These are phyloP conservation scores for Dinoponera quadriceps DNA, from an alignment of 1,140 invertebrate genomes.

Conservation along the genomic window DNA sequence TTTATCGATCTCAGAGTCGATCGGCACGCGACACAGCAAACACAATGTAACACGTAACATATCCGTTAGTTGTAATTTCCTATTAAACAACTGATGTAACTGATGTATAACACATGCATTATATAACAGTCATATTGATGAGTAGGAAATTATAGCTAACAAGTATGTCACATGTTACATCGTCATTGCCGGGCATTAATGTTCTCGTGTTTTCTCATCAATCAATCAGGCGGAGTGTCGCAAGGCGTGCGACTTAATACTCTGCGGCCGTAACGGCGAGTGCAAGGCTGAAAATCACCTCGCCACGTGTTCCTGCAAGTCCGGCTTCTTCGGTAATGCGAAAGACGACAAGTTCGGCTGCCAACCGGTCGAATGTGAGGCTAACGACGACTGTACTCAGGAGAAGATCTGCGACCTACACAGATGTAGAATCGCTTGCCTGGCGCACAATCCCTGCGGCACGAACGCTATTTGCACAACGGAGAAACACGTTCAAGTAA, in stretches of 20 bases:
- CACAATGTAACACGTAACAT: too few species aligned
- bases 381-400: slow-evolving; percentile 90
- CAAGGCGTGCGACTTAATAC: slow-evolving; percentile 89
- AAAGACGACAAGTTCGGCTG: slow-evolving; percentile 90
- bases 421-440: slow-evolving; percentile 94
- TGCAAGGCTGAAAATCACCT: slow-evolving; percentile 90
- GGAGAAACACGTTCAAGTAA: slow-evolving; percentile 89
- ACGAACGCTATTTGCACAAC: slow-evolving; percentile 93
- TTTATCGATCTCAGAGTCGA: not conserved
- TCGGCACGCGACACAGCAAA: not conserved
- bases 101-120: too few species aligned
- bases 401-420: slow-evolving; percentile 93
- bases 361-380: slow-evolving; percentile 91
- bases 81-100: too few species aligned
- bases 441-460: slow-evolving; percentile 92
- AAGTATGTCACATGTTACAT: too few species aligned
- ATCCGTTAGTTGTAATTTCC: too few species aligned
- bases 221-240: slow-evolving; percentile 88
- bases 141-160: too few species aligned
- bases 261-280: slow-evolving; percentile 93
- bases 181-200: too few species aligned
- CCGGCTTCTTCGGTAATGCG: slow-evolving; percentile 92
- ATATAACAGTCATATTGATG: too few species aligned
- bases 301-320: slow-evolving; percentile 91
- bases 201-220: not conserved